A percentile compares a stretch with the other conserved stretches of the same genome.
Conservation (phyloP, 2,888 invertebrate species). For the Drosophila kambysellisi region DNA sequence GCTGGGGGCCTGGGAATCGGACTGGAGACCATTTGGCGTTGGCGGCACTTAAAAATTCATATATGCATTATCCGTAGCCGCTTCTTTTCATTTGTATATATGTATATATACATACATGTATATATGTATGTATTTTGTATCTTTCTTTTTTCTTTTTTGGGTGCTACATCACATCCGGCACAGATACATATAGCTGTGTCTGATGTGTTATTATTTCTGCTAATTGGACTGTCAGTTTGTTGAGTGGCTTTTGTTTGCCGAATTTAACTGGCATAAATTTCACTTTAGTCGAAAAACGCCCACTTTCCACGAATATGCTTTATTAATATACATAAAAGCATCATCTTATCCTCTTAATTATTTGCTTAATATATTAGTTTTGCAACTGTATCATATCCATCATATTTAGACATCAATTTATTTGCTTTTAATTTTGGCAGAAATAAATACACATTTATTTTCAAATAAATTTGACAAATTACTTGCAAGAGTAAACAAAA, state of each 20-base stretch:
- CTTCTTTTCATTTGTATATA: conserved; percentile 29
- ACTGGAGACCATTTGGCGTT: conserved; percentile 40
- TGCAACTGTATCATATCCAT: background rate
- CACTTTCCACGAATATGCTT: conserved; percentile 37
- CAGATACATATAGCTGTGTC: conserved; percentile 36
- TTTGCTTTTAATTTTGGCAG: background rate
- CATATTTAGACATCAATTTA: background rate
- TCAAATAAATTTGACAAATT: conserved; percentile 16
- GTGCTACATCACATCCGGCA: conserved; percentile 70
- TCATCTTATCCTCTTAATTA: conserved; percentile 18
- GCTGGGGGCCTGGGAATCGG: conserved; percentile 69
- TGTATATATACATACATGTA: conserved; percentile 19
- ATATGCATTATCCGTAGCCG: conserved; percentile 37
- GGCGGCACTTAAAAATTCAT: conserved; percentile 71
- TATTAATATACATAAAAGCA: conserved; percentile 28
- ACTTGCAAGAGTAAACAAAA: background rate
- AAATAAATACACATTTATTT: background rate
- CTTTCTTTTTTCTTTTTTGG: conserved; percentile 42
- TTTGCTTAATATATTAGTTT: conserved; percentile 11
- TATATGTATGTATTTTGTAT: conserved; percentile 9
- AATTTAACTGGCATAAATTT: conserved; percentile 78
- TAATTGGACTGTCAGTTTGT: conserved; percentile 82
- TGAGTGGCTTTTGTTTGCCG: conserved; percentile 55
- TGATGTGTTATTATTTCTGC: conserved; percentile 71
- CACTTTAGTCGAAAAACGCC: conserved; percentile 69